Evolutionary conservation across 2,797 vertebrate species (phyloP).

Genomic region (Yasuhikotakia modesta): DNA sequence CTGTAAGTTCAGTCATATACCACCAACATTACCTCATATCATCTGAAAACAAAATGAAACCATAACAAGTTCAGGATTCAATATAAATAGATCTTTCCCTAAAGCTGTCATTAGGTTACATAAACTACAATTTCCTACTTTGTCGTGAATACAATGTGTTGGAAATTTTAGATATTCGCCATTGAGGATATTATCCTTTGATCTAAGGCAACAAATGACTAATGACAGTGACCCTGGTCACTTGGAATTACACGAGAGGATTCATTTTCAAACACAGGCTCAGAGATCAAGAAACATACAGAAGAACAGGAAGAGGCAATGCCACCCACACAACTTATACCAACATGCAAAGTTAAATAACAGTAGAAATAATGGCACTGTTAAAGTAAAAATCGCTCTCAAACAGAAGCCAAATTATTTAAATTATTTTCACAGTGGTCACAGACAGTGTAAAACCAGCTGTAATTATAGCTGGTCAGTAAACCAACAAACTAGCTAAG

Average conservation of each 20-base stretch:
- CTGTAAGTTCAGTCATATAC: slow-evolving; percentile 19
- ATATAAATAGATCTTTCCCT: slow-evolving; percentile 27
- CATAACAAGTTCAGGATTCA: slow-evolving; percentile 9
- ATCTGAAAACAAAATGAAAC: slow-evolving; percentile 22
- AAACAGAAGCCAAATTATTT: background rate
- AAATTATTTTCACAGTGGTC: background rate
- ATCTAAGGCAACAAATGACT: slow-evolving; percentile 8
- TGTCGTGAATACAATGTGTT: background rate
- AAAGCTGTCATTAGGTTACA: slow-evolving; percentile 18
- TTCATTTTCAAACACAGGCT: slow-evolving; percentile 19
- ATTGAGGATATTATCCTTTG: slow-evolving; percentile 15
- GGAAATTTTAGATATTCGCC: slow-evolving; percentile 4
- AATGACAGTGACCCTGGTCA: slow-evolving; percentile 13
- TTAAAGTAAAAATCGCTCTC: background rate
- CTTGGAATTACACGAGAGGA: slow-evolving; percentile 14
- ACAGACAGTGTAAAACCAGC: background rate
- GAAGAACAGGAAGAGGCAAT: slow-evolving; percentile 22
- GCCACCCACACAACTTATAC: background rate
- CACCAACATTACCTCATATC: slow-evolving; percentile 13
- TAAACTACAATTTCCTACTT: slow-evolving; percentile 2
- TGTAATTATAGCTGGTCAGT: background rate
- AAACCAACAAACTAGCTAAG: background rate
- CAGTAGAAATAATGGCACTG: background rate
- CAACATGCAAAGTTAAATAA: background rate
- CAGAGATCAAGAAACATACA: slow-evolving; percentile 26